A percentile compares a stretch with the other conserved stretches of the same genome.
phyloP scores from a whole-genome alignment of 2,888 invertebrate genomes.

The Cancer borealis region DNA sequence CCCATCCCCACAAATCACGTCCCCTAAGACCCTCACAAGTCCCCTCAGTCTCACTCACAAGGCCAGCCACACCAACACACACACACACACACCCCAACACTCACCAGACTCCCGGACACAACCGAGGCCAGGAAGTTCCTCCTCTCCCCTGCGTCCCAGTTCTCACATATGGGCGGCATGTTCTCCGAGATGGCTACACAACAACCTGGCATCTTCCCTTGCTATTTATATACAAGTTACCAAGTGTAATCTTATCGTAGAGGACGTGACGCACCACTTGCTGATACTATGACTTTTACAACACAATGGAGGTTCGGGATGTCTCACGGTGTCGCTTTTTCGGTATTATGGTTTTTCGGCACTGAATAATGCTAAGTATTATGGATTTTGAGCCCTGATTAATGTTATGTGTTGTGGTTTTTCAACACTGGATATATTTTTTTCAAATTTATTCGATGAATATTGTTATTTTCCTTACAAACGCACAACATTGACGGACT shows the following conservation, averaged over 20 bases:
- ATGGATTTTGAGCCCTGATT: too few species aligned
- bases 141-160: slow-evolving; percentile 85
- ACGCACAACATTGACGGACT: too few species aligned
- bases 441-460: too few species aligned
- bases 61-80: background rate
- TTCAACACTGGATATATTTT: too few species aligned
- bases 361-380: too few species aligned
- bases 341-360: too few species aligned
- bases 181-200: slow-evolving; percentile 64
- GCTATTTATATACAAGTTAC: background rate
- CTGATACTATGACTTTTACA: background rate
- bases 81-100: slow-evolving; percentile 78
- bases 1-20: background rate
- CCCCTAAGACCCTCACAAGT: background rate
- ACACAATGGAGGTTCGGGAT: too few species aligned
- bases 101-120: slow-evolving; percentile 91
- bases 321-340: too few species aligned
- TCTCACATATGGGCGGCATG: slow-evolving; percentile 70
- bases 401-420: too few species aligned
- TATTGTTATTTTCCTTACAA: too few species aligned
- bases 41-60: background rate
- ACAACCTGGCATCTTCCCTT: slow-evolving; percentile 64
- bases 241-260: slow-evolving; percentile 5
- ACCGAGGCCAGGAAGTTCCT: slow-evolving; percentile 93
- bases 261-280: slow-evolving; percentile 29